Conservation (phyloP, 2,888 invertebrate species). For the Drosophila anomelani region DNA sequence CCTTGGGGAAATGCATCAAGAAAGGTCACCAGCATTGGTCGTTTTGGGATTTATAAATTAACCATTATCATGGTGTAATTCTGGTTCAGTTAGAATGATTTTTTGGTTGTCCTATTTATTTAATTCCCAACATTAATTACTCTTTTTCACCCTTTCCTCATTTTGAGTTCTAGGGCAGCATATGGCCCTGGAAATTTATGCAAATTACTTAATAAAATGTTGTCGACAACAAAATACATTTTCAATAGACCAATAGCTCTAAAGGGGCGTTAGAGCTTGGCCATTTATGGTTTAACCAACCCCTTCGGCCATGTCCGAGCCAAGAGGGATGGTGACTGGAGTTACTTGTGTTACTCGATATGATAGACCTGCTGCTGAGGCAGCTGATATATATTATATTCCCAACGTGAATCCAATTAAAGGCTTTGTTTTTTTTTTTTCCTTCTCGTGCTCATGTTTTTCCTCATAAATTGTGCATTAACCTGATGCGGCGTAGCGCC, state of each 20-base stretch:
- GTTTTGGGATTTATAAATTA: constrained; percentile 2
- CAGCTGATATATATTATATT: constrained; percentile 22
- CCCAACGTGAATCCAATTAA: constrained; percentile 40
- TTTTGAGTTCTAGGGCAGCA: constrained; percentile 12
- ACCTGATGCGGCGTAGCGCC: constrained; percentile 61
- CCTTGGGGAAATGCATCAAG: not conserved
- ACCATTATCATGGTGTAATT: not conserved
- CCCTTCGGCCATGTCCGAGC: constrained; percentile 47
- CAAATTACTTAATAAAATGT: constrained; percentile 78
- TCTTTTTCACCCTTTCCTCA: constrained; percentile 20
- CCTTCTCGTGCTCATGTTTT: constrained; percentile 30
- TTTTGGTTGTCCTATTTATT: not conserved
- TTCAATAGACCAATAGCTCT: constrained; percentile 68
- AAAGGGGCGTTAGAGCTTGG: constrained; percentile 68
- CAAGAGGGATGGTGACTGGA: constrained; percentile 49
- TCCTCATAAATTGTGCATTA: constrained; percentile 72
- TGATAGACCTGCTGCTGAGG: constrained; percentile 66
- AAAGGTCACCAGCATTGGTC: not conserved
- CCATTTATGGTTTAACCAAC: constrained; percentile 67
- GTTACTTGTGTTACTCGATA: constrained; percentile 68
- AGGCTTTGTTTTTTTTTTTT: constrained; percentile 11
- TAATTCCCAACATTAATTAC: constrained; percentile 23
- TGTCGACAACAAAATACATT: constrained; percentile 76
- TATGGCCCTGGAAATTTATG: constrained; percentile 67
- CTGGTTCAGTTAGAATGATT: not conserved